Evolutionary conservation across 2,797 vertebrate genomes (phyloP).

Genomic region (Hypotaenidia philippensis): DNA sequence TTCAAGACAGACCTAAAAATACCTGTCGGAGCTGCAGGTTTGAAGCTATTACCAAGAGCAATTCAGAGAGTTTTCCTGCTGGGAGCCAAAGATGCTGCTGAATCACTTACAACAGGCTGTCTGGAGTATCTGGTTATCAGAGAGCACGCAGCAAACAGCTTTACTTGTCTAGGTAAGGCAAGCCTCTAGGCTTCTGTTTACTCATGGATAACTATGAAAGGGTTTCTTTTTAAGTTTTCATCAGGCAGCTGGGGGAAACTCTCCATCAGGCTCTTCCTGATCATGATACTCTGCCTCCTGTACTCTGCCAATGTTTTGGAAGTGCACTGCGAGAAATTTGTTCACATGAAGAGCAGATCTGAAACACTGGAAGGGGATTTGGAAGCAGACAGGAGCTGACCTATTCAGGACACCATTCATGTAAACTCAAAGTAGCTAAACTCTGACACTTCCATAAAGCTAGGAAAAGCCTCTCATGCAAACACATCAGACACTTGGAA

Average conservation of each 20-base stretch:
- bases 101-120: constrained; percentile 48
- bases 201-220: neutral
- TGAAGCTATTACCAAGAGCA: constrained; percentile 65
- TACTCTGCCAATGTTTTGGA: neutral
- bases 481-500: neutral
- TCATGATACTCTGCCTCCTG: neutral
- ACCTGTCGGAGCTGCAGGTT: constrained; percentile 75
- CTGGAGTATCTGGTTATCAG: constrained; percentile 18
- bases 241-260: neutral
- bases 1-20: constrained; percentile 82
- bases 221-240: neutral
- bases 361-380: neutral
- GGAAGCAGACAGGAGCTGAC: neutral
- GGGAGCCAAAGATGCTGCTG: constrained; percentile 55
- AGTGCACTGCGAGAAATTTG: neutral
- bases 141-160: neutral
- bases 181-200: neutral
- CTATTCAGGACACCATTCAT: neutral
- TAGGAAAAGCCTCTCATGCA: neutral
- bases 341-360: neutral
- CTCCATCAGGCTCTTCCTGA: neutral
- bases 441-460: neutral
- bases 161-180: neutral
- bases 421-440: neutral
- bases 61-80: constrained; percentile 70